Evolutionary conservation across 1,140 invertebrate species (phyloP).

Genomic region (Psix sp.): DNA sequence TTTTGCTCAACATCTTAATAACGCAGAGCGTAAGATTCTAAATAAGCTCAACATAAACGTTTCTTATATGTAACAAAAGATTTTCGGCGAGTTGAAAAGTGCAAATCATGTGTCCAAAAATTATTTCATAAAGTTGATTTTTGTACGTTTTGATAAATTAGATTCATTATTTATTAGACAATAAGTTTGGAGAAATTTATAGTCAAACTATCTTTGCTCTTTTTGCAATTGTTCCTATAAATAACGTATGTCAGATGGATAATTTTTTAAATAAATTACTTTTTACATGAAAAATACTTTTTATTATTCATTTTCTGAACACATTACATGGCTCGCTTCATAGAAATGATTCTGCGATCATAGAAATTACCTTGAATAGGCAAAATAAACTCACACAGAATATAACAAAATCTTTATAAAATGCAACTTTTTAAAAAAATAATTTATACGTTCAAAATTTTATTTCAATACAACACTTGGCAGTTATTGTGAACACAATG

Average conservation of each 20-base stretch:
- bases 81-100: slow-evolving; percentile 25
- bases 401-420: too few relatives aligned
- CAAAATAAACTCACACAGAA: too few relatives aligned
- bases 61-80: slow-evolving; percentile 57
- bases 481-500: too few relatives aligned
- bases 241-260: slow-evolving; percentile 6
- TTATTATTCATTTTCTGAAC: slow-evolving; percentile 21
- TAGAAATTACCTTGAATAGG: too few relatives aligned
- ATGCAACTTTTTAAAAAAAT: too few relatives aligned
- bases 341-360: too few relatives aligned
- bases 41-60: slow-evolving; percentile 67
- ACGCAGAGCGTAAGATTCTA: slow-evolving; percentile 75
- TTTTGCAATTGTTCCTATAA: slow-evolving; percentile 41
- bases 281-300: slow-evolving; percentile 21
- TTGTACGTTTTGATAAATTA: too few relatives aligned
- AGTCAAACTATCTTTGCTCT: slow-evolving; percentile 20
- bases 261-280: slow-evolving; percentile 14
- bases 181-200: slow-evolving; percentile 16
- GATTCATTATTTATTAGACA: slow-evolving; percentile 30
- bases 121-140: too few relatives aligned
- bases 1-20: slow-evolving; percentile 80
- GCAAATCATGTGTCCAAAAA: slow-evolving; percentile 23
- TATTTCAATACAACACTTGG: too few relatives aligned
- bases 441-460: too few relatives aligned
- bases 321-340: background rate